phyloP scores from a whole-genome alignment of 2,888 invertebrate genomes.

The Liodrosophila aerea region DNA sequence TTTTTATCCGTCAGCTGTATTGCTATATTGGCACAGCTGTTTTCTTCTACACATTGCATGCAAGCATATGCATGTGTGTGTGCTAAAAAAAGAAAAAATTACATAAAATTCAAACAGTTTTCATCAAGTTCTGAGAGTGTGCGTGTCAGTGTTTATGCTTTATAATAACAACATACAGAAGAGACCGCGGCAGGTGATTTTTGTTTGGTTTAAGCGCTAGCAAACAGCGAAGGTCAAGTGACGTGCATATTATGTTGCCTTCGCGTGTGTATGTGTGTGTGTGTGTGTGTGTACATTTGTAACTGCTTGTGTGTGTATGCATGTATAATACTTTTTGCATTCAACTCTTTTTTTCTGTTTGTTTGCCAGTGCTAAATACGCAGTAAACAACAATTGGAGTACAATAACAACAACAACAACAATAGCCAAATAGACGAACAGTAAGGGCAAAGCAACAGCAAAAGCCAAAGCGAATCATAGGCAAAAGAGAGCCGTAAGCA shows the following conservation, averaged over 20 bases:
- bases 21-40: slow-evolving; percentile 55
- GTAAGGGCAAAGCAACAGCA: slow-evolving; percentile 1
- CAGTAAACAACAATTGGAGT: slow-evolving; percentile 30
- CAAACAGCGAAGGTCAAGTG: slow-evolving; percentile 54
- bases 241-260: slow-evolving; percentile 33
- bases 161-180: background rate
- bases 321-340: slow-evolving; percentile 24
- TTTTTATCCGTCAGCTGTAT: no score
- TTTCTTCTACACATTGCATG: slow-evolving; percentile 27
- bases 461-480: background rate
- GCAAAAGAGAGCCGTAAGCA: no score
- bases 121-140: no score
- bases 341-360: slow-evolving; percentile 28
- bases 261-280: background rate
- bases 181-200: slow-evolving; percentile 10
- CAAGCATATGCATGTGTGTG: background rate
- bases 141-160: background rate
- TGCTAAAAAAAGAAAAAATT: background rate
- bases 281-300: slow-evolving; percentile 2
- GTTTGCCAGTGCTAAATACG: slow-evolving; percentile 39
- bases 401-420: slow-evolving; percentile 3
- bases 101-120: no score
- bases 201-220: slow-evolving; percentile 27
- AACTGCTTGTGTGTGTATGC: background rate
- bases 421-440: slow-evolving; percentile 1